These are phyloP conservation scores for Tetropium fuscum DNA, from an alignment of 2,888 invertebrate genomes.

Conservation along the genomic window DNA sequence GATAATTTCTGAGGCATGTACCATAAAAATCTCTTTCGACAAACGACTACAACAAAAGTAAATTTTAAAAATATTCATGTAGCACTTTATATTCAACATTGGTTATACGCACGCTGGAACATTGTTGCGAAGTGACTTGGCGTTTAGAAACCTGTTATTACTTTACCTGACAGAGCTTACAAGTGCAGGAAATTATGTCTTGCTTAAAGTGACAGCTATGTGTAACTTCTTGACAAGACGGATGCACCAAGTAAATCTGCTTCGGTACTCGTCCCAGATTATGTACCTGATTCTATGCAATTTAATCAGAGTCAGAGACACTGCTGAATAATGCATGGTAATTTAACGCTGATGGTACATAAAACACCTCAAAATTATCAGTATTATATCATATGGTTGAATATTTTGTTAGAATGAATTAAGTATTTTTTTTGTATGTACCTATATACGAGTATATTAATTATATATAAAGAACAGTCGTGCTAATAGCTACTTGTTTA, in stretches of 20 bases:
- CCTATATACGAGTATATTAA: too few species aligned
- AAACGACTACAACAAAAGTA: constrained; percentile 36
- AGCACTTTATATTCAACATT: constrained; percentile 36
- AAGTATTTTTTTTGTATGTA: too few species aligned
- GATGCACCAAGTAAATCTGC: constrained; percentile 16
- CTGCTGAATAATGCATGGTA: too few species aligned
- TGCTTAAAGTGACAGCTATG: constrained; percentile 30
- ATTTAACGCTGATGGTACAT: too few species aligned
- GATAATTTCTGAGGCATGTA: constrained; percentile 41
- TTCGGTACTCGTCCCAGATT: too few species aligned
- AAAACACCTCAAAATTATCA: too few species aligned
- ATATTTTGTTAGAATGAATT: too few species aligned
- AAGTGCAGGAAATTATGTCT: constrained; percentile 38
- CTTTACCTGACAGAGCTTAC: constrained; percentile 36
- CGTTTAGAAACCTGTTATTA: constrained; percentile 44
- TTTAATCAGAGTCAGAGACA: too few species aligned
- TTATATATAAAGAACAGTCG: too few species aligned
- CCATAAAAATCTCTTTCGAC: constrained; percentile 41
- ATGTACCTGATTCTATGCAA: too few species aligned
- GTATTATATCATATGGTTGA: too few species aligned
- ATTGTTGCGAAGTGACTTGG: constrained; percentile 42
- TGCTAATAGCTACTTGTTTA: too few species aligned
- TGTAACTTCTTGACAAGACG: constrained; percentile 22
- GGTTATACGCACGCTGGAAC: constrained; percentile 34
- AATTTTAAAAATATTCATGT: constrained; percentile 36